Percentiles rank a stretch among this genome's conserved stretches.
Conservation (phyloP, 2,888 invertebrate species). For the Eupithecia pulchellata region DNA sequence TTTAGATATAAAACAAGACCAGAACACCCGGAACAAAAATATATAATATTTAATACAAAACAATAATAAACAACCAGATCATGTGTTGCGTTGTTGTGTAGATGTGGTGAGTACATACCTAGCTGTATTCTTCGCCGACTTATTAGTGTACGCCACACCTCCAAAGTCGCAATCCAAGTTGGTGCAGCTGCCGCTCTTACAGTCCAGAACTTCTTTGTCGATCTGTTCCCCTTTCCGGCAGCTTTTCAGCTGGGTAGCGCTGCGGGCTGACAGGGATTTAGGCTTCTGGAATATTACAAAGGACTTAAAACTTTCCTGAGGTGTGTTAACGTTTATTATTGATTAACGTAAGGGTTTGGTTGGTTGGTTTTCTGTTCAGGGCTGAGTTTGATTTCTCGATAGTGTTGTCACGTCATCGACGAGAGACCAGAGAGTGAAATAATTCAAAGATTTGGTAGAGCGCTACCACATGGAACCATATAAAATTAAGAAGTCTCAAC, state of each 20-base stretch:
- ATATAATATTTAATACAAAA: too few species aligned
- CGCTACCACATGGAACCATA: too few species aligned
- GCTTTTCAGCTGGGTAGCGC: conserved; percentile 66
- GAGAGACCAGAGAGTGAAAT: too few species aligned
- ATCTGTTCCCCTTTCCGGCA: conserved; percentile 32
- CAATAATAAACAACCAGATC: too few species aligned
- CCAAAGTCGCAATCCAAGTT: conserved; percentile 59
- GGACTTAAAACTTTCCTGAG: neutral
- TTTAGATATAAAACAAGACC: too few species aligned
- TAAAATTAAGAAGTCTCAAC: too few species aligned
- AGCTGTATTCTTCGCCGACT: conserved; percentile 63
- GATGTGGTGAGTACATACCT: conserved; percentile 52
- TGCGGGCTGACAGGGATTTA: conserved; percentile 62
- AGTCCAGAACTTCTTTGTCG: conserved; percentile 50
- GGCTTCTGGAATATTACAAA: conserved; percentile 62
- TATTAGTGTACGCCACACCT: conserved; percentile 64
- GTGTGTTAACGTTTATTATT: neutral
- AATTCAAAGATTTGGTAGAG: too few species aligned
- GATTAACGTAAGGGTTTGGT: too few species aligned
- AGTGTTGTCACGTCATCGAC: too few species aligned
- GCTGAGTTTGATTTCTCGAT: neutral
- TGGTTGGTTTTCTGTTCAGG: too few species aligned
- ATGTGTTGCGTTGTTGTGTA: too few species aligned
- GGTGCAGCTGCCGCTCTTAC: conserved; percentile 70
- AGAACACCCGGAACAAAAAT: too few species aligned